phyloP scores from a whole-genome alignment of 92 coral and sea anemone genomes.

The Actinernus sp. region DNA sequence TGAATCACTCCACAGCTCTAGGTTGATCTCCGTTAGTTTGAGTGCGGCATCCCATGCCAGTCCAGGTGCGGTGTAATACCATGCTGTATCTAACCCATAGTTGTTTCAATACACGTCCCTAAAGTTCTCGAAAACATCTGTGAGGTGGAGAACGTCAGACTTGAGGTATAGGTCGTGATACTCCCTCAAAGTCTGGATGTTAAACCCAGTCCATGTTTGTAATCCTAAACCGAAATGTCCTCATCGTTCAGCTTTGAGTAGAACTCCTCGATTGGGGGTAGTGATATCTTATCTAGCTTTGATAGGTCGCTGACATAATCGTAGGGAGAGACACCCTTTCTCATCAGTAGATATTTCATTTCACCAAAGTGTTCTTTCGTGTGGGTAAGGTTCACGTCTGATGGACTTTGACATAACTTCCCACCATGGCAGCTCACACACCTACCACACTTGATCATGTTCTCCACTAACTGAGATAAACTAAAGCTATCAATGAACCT shows the following conservation, averaged over 20 bases:
- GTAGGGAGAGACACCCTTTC: constrained; percentile 51
- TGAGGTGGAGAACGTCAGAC: constrained; percentile 21
- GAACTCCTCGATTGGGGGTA: constrained; percentile 34
- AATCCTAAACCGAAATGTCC: constrained; percentile 21
- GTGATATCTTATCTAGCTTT: not conserved
- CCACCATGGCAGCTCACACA: too few species aligned
- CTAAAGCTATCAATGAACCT: constrained; percentile 57
- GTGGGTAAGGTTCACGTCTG: too few species aligned
- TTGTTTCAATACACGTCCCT: constrained; percentile 26
- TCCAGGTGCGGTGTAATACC: constrained; percentile 51
- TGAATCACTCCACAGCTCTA: constrained; percentile 28
- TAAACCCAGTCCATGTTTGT: constrained; percentile 46
- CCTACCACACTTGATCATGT: too few species aligned
- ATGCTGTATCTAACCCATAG: constrained; percentile 38
- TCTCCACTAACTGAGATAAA: too few species aligned
- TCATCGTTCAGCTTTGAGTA: constrained; percentile 18
- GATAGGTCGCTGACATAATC: constrained; percentile 22
- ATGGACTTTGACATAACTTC: too few species aligned
- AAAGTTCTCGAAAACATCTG: constrained; percentile 53
- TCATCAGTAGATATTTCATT: constrained; percentile 4
- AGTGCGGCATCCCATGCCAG: constrained; percentile 53
- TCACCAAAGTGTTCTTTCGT: too few species aligned
- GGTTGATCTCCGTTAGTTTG: not conserved
- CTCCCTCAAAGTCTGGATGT: constrained; percentile 30
- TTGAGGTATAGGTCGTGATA: constrained; percentile 33